phyloP scores from a whole-genome alignment of 2,888 invertebrate genomes.

The Odontomyia ornata region DNA sequence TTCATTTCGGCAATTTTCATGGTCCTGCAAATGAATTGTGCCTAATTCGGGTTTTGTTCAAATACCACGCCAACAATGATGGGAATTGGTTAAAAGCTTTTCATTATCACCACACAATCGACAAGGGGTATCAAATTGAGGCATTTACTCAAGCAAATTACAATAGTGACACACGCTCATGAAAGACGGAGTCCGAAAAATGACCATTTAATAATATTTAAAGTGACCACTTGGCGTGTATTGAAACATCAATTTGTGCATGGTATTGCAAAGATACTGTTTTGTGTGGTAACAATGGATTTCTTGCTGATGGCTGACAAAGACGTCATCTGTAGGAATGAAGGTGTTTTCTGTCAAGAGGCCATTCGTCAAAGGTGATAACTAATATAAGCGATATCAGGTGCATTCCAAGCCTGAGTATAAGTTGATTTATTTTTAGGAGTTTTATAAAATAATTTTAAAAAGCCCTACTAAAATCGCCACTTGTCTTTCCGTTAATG shows the following conservation, averaged over 20 bases:
- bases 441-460: too few species aligned
- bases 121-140: conserved; percentile 4
- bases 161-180: background rate
- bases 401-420: too few species aligned
- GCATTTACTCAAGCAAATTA: background rate
- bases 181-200: background rate
- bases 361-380: too few species aligned
- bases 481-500: too few species aligned
- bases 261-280: background rate
- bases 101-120: conserved; percentile 8
- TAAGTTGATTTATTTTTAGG: too few species aligned
- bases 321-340: background rate
- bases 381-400: too few species aligned
- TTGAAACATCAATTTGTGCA: conserved; percentile 17
- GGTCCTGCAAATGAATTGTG: background rate
- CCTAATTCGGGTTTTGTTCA: background rate
- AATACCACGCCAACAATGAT: background rate
- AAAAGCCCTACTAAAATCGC: too few species aligned
- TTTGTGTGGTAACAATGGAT: background rate
- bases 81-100: background rate
- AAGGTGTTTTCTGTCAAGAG: background rate
- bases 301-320: background rate
- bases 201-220: conserved; percentile 11
- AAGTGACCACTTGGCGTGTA: background rate
- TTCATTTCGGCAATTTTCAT: conserved; percentile 5